Base-by-base conservation (phyloP, 2,113 vertebrate genomes). In the Rhipidura dahli region DNA sequence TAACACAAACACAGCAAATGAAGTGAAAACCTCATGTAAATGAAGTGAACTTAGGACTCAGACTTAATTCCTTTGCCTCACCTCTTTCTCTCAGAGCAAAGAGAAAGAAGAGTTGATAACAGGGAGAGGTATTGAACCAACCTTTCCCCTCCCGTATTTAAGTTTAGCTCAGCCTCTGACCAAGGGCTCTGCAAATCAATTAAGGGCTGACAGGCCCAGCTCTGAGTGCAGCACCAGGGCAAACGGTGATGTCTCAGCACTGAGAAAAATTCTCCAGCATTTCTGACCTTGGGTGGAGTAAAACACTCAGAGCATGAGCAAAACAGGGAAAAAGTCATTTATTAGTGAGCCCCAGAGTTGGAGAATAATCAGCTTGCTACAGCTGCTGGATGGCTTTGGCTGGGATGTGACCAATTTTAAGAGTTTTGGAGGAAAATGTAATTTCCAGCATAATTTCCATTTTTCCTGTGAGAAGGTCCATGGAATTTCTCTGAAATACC, bases 171-270 rank as follows among this genome's bases (percentile, higher is more conserved):
- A 23, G 39, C 57, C 91, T 86, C 80, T 85, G 95, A 78, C 93
- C 83, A 37, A 42, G 64, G 83, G 78, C 66, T 35, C 87, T 89
- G 88, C 86, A 92, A 86, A 94, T 96, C 96, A 94, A 79, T 96
- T 81, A 64, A 64, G 69, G 61, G 92, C 83, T 84, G 96, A 27
- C 35, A 54, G 42, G 60, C 59, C 78, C 53, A 57, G 78, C 82
- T 90, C 51, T 3, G 80, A 65, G 84, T 23, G 53, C 89, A 70
- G 80, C 64, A n/a, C 75, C 37, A 19, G 84, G 94, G 88, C 87
- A 89, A 94, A 66, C 11, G 49, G 35, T 6, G 69, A 81, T 40
- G 76, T 57, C 61, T 90, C 15, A 33, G 72, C 54, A 22, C 5
- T 16, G 90, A 86, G 63, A 57, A 45, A 59, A 83, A 83, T 26